Conservation (phyloP, 2,888 invertebrate genomes). For the Syrista parreyssii region DNA sequence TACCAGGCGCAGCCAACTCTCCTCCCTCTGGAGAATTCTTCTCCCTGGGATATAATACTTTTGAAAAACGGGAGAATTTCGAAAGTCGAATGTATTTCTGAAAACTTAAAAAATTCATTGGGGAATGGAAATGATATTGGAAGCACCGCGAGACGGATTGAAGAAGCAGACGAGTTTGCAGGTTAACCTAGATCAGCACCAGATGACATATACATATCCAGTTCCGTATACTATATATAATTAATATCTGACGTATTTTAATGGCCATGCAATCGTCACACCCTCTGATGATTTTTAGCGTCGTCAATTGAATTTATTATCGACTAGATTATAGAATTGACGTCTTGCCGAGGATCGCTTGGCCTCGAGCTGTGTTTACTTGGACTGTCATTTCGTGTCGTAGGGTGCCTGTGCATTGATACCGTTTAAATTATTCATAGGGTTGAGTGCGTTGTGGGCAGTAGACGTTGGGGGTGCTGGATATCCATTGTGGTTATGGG, state of each 20-base stretch:
- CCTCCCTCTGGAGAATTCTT: background rate
- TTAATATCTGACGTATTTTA: background rate
- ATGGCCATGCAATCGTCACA: background rate
- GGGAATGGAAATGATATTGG: slow-evolving; percentile 15
- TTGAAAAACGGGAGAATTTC: background rate
- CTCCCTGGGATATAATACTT: background rate
- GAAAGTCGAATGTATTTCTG: background rate
- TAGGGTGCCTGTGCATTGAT: slow-evolving; percentile 60
- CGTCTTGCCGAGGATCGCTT: slow-evolving; percentile 27
- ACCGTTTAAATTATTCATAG: slow-evolving; percentile 62
- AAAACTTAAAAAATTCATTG: slow-evolving; percentile 4
- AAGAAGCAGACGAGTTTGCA: background rate
- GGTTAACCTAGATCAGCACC: background rate
- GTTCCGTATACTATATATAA: background rate
- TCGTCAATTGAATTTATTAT: background rate
- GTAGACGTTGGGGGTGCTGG: slow-evolving; percentile 55
- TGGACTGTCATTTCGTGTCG: slow-evolving; percentile 63
- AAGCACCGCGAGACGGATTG: background rate
- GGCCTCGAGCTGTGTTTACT: slow-evolving; percentile 43
- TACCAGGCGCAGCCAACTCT: background rate
- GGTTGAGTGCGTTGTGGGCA: slow-evolving; percentile 56
- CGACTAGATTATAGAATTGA: background rate
- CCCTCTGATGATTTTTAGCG: background rate
- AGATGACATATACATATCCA: background rate
- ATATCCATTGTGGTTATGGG: slow-evolving; percentile 62